These are phyloP conservation scores for Darevskia mixta DNA, from an alignment of 2,797 vertebrate species.

Conservation along the genomic window DNA sequence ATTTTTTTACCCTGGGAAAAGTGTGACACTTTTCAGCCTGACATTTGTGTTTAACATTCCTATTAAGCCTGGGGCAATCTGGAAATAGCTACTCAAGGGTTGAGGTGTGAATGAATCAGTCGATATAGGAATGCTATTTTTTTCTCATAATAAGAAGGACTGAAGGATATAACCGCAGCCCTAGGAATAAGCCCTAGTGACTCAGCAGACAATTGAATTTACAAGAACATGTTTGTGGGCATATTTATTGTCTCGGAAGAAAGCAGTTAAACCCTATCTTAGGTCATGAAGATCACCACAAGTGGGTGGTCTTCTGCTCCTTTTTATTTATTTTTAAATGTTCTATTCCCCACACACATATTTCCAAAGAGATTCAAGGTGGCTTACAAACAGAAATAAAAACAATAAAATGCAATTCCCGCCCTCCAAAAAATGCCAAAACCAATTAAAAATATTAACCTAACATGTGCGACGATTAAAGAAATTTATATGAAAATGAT, in stretches of 20 bases:
- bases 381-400: no score
- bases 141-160: neutral
- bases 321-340: neutral
- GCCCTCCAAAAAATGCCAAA: no score
- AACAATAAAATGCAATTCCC: no score
- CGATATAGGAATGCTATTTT: neutral
- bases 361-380: no score
- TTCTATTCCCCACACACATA: no score
- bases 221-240: neutral
- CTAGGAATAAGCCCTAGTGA: neutral
- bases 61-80: neutral
- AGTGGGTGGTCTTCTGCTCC: no score
- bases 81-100: neutral
- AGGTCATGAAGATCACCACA: neutral
- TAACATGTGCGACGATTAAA: no score
- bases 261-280: accelerated
- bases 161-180: neutral
- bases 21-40: neutral
- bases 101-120: conserved; percentile 22
- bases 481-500: no score
- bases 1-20: neutral
- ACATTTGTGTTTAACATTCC: neutral
- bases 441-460: no score
- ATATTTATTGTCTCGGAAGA: neutral
- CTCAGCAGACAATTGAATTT: neutral